A percentile compares a stretch with the other conserved stretches of the same genome.
Evolutionary conservation across 1,140 invertebrate species (phyloP).

Genomic region (Sycophila sp.): DNA sequence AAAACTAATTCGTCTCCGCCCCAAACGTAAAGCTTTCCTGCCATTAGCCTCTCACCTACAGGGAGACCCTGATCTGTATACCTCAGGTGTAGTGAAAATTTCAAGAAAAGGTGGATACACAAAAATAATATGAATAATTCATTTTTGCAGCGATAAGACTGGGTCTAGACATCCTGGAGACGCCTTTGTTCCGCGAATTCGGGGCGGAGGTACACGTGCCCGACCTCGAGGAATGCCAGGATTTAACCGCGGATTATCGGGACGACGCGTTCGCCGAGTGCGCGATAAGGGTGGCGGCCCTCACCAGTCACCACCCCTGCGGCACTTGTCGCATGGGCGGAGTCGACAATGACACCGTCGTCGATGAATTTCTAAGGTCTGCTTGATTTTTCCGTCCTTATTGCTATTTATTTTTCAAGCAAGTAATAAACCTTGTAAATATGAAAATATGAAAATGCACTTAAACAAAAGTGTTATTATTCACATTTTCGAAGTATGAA

Average conservation of each 20-base stretch:
- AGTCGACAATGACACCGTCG: slow-evolving; percentile 60
- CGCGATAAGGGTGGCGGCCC: slow-evolving; percentile 70
- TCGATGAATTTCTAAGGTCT: slow-evolving; percentile 70
- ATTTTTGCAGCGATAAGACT: slow-evolving; percentile 68
- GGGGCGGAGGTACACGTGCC: slow-evolving; percentile 75
- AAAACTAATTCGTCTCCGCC: too few relatives aligned
- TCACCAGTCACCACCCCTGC: slow-evolving; percentile 76
- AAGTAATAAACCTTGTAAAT: too few relatives aligned
- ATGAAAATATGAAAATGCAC: too few relatives aligned
- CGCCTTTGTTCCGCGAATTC: slow-evolving; percentile 69
- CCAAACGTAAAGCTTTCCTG: too few relatives aligned
- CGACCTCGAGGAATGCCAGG: slow-evolving; percentile 68
- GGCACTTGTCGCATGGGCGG: slow-evolving; percentile 75
- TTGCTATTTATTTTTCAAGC: too few relatives aligned
- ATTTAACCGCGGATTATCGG: slow-evolving; percentile 55
- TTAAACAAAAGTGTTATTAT: background rate
- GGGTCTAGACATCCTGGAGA: slow-evolving; percentile 68
- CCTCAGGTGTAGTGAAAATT: too few relatives aligned
- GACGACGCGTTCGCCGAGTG: slow-evolving; percentile 75
- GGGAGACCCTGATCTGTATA: too few relatives aligned
- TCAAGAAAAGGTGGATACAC: too few relatives aligned
- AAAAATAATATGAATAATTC: too few relatives aligned
- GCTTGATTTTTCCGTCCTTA: background rate
- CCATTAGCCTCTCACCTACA: too few relatives aligned
- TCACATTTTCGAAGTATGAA: background rate